phyloP scores from a whole-genome alignment of 2,797 vertebrate genomes.

The Silurus lanzhouensis region DNA sequence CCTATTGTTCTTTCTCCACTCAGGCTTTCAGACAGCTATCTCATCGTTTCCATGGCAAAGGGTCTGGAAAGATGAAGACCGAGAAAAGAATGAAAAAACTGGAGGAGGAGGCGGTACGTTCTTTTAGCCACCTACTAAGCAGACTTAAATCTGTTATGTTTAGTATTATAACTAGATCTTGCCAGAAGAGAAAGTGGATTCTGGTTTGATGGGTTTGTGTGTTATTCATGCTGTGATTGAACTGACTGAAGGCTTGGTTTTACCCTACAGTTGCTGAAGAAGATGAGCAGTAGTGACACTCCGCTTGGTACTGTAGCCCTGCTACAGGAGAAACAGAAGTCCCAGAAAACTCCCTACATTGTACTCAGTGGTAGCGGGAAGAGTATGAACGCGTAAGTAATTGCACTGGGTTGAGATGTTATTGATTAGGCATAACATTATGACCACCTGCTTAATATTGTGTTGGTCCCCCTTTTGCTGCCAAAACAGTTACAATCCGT shows the following conservation, averaged over 20 bases:
- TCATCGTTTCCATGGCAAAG: slow-evolving; percentile 90
- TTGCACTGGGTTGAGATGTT: background rate
- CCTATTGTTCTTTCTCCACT: slow-evolving; percentile 14
- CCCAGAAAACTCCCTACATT: slow-evolving; percentile 92
- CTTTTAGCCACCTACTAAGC: background rate
- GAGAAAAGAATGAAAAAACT: slow-evolving; percentile 94
- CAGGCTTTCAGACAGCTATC: slow-evolving; percentile 91
- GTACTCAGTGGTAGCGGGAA: slow-evolving; percentile 93
- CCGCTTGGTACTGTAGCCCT: slow-evolving; percentile 89
- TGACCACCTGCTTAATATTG: too few species aligned
- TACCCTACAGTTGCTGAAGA: slow-evolving; percentile 82
- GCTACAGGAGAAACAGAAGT: slow-evolving; percentile 94
- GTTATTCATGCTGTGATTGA: background rate
- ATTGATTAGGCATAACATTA: too few species aligned
- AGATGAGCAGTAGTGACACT: slow-evolving; percentile 95
- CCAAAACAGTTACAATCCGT: too few species aligned
- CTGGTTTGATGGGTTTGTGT: background rate
- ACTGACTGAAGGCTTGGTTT: slow-evolving; percentile 4
- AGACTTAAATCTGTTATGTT: slow-evolving; percentile 7
- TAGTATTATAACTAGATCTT: background rate
- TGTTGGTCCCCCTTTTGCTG: too few species aligned
- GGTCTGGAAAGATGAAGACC: slow-evolving; percentile 95
- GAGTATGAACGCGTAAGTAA: slow-evolving; percentile 89
- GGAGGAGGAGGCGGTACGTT: slow-evolving; percentile 85
- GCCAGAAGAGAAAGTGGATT: background rate